Percentiles rank a stretch among this genome's conserved stretches.
Conservation (phyloP, 2,888 invertebrate species). For the Aleiodes alternator region DNA sequence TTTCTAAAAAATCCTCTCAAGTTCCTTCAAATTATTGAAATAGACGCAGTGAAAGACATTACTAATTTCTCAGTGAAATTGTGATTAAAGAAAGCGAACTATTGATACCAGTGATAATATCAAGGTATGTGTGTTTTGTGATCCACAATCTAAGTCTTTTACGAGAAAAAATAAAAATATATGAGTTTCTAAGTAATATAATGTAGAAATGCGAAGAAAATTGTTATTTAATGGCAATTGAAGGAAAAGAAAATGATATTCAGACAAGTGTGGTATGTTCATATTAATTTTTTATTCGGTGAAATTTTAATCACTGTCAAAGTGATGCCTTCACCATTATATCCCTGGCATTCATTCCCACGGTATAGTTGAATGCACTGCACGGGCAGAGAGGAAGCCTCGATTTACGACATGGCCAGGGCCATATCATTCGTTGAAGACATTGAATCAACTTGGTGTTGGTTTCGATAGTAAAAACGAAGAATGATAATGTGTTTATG, state of each 20-base stretch:
- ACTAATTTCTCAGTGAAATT: not conserved
- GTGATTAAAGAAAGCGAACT: constrained; percentile 49
- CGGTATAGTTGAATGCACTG: constrained; percentile 50
- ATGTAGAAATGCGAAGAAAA: not conserved
- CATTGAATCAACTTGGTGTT: constrained; percentile 36
- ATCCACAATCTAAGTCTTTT: not conserved
- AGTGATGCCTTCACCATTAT: constrained; percentile 1
- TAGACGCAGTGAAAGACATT: not conserved
- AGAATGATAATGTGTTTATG: not conserved
- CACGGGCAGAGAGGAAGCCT: constrained; percentile 12
- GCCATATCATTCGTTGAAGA: constrained; percentile 49
- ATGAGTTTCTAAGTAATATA: not conserved
- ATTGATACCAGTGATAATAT: constrained; percentile 60
- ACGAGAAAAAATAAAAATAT: not conserved
- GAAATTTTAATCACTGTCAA: not conserved
- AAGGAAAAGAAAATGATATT: not conserved
- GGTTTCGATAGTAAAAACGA: not conserved
- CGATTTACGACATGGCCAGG: constrained; percentile 63
- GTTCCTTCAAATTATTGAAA: not conserved
- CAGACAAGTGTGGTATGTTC: not conserved
- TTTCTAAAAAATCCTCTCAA: constrained; percentile 13
- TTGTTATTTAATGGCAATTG: not conserved
- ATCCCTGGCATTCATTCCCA: constrained; percentile 57
- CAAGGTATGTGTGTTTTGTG: constrained; percentile 61
- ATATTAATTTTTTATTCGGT: not conserved